Conservation (phyloP, 1,140 invertebrate genomes). For the Drosophila pseudoananassae region DNA sequence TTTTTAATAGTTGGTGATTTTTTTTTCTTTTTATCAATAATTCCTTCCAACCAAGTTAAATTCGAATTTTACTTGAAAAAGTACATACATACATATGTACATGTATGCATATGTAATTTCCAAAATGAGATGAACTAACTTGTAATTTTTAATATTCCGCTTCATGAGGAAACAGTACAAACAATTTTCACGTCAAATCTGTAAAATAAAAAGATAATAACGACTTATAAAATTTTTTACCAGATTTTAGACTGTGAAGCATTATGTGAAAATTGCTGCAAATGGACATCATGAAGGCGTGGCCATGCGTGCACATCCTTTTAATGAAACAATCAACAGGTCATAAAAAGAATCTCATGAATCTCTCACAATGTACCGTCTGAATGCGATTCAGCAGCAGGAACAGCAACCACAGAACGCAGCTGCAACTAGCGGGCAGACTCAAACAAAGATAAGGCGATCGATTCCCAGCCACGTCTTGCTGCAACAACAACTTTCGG, state of each 20-base stretch:
- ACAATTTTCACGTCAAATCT: too few relatives aligned
- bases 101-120: too few relatives aligned
- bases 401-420: slow-evolving; percentile 52
- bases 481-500: slow-evolving; percentile 75
- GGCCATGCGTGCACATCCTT: slow-evolving; percentile 60
- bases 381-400: slow-evolving; percentile 72
- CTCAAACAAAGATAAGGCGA: background rate
- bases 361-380: slow-evolving; percentile 72
- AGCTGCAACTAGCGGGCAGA: slow-evolving; percentile 26
- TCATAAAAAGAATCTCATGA: slow-evolving; percentile 37
- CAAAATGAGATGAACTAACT: background rate
- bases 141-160: too few relatives aligned
- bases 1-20: background rate
- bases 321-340: slow-evolving; percentile 34
- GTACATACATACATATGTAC: too few relatives aligned
- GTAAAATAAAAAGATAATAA: too few relatives aligned
- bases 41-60: too few relatives aligned
- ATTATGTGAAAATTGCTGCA: slow-evolving; percentile 67
- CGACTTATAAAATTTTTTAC: background rate
- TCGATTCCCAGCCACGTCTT: slow-evolving; percentile 17
- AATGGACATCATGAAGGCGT: slow-evolving; percentile 68
- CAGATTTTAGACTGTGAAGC: slow-evolving; percentile 6
- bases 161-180: too few relatives aligned
- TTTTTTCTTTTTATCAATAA: background rate
- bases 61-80: too few relatives aligned